Evolutionary conservation across 1,140 invertebrate species (phyloP), one percentile per base, ranked within the genome.

Genomic region (Epicauta chinensis): DNA sequence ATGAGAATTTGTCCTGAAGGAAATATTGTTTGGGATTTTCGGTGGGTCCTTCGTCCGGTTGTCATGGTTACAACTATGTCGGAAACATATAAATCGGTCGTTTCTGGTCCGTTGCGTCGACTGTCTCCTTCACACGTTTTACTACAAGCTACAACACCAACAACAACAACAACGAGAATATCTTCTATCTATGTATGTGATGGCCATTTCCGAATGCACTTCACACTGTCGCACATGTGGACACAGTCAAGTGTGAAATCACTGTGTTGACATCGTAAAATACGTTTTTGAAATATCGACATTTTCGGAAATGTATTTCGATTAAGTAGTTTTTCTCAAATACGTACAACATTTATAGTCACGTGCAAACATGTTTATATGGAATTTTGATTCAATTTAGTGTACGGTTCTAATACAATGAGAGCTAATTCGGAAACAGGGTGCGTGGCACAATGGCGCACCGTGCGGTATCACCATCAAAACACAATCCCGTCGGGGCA

Each of bases 121-220:
- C 23, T 23, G 23, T 23, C 23, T 23, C 23, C 7, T 23, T 23
- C 23, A 23, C 23, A 23, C 23, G 7, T 23, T 23, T 23, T 23
- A 23, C 17, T 4, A 23, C 23, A n/a, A n/a, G n/a, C n/a, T n/a
- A n/a, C n/a, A n/a, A n/a, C n/a, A n/a, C n/a, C n/a, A n/a, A n/a
- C n/a, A n/a, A n/a, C n/a, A n/a, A n/a, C n/a, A n/a, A n/a, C n/a
- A n/a, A n/a, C n/a, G n/a, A n/a, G 23, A 23, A 23, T 23, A 23
- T 46, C 44, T 36, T 35, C 13, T 31, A n/a, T n/a, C n/a, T n/a
- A n/a, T n/a, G n/a, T 15, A 36, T 36, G 30, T 23, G 36, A 48
- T 48, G 49, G 55, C 45, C 55, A 56, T 56, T 56, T 56, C 55
- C 55, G 53, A 56, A 56, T 56, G 55, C 50, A 56, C 55, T 56